Conservation (phyloP, 37 sponge, comb jelly and placozoan genomes). For the Petrosia ficiformis region DNA sequence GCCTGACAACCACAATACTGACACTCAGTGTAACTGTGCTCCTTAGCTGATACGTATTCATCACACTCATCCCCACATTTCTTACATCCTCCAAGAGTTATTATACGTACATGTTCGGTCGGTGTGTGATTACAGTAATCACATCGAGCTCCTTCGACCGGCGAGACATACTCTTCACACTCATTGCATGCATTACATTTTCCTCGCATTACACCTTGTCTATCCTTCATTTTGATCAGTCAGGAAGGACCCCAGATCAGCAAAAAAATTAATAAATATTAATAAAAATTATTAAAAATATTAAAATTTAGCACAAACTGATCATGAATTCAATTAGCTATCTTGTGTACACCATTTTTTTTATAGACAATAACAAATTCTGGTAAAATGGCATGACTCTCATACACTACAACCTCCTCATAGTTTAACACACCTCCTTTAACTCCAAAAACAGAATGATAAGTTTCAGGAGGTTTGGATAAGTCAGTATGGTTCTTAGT, state of each 20-base stretch:
- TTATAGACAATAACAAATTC: slow-evolving; percentile 43
- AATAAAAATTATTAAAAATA: not conserved
- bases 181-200: slow-evolving; percentile 42
- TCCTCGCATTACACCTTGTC: slow-evolving; percentile 46
- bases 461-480: slow-evolving; percentile 19
- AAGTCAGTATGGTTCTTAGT: slow-evolving; percentile 20
- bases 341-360: slow-evolving; percentile 56
- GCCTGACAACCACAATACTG: slow-evolving; percentile 61
- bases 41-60: slow-evolving; percentile 45
- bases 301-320: not conserved
- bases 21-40: slow-evolving; percentile 37
- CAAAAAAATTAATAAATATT: not conserved
- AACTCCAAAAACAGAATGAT: slow-evolving; percentile 54
- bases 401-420: slow-evolving; percentile 47
- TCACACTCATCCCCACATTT: slow-evolving; percentile 39
- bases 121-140: slow-evolving; percentile 74
- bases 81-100: slow-evolving; percentile 46
- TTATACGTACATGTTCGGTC: slow-evolving; percentile 40
- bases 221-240: slow-evolving; percentile 42
- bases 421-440: slow-evolving; percentile 50
- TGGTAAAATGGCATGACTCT: slow-evolving; percentile 43
- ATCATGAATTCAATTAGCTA: slow-evolving; percentile 28
- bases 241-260: not conserved
- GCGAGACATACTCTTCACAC: slow-evolving; percentile 43
- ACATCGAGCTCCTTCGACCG: slow-evolving; percentile 17